phyloP scores from a whole-genome alignment of 1,140 invertebrate species.

The Drosophila nigrodunni region DNA sequence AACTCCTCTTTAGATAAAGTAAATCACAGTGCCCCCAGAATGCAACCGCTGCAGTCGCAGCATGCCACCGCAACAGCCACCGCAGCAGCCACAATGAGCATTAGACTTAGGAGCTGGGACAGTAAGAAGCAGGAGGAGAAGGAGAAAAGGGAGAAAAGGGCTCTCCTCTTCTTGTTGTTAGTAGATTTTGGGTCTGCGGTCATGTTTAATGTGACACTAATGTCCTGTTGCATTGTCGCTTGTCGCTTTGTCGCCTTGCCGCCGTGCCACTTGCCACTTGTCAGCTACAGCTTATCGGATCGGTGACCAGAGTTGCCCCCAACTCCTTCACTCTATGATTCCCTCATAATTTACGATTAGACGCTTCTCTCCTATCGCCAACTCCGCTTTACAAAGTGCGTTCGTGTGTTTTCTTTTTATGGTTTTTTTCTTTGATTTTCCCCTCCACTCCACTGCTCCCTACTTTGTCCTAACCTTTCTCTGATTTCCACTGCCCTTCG shows the following conservation, averaged over 20 bases:
- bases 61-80: neutral
- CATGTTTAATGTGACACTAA: constrained; percentile 77
- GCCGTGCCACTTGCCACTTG: constrained; percentile 39
- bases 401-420: constrained; percentile 55
- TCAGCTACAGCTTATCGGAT: constrained; percentile 62
- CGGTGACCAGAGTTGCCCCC: constrained; percentile 43
- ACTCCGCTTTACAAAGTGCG: constrained; percentile 58
- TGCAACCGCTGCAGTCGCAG: constrained; percentile 41
- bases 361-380: constrained; percentile 1
- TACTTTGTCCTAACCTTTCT: neutral
- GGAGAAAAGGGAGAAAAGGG: constrained; percentile 1
- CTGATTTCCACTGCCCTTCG: neutral
- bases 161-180: neutral
- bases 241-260: constrained; percentile 51
- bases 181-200: constrained; percentile 41
- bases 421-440: constrained; percentile 9
- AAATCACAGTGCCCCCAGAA: constrained; percentile 70
- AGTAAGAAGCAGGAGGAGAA: neutral
- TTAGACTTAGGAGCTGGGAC: no score
- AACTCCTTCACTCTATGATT: constrained; percentile 34
- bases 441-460: neutral
- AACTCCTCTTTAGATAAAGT: no score
- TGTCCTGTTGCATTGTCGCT: constrained; percentile 73
- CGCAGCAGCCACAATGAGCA: constrained; percentile 44
- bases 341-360: constrained; percentile 52